phyloP scores from a whole-genome alignment of 2,797 vertebrate genomes.

The Danio kyathit region DNA sequence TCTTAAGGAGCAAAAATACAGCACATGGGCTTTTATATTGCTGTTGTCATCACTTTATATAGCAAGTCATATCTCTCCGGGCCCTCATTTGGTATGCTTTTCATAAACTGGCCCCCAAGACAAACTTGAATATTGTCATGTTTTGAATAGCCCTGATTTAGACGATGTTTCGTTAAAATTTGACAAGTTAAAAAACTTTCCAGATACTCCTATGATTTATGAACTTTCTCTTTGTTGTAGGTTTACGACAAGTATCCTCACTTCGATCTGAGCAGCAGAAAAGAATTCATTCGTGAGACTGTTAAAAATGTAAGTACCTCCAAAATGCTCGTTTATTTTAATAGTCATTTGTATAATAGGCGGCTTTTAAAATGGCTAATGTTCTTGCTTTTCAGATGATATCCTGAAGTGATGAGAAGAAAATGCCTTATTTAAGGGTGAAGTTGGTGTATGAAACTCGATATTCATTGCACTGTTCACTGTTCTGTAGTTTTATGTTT shows the following conservation, averaged over 20 bases:
- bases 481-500: constrained; percentile 17
- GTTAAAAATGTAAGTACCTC: constrained; percentile 88
- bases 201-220: background rate
- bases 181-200: background rate
- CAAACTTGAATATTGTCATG: too few relatives aligned
- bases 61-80: too few relatives aligned
- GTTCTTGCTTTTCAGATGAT: constrained; percentile 45
- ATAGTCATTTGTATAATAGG: background rate
- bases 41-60: too few relatives aligned
- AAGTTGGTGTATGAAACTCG: constrained; percentile 2
- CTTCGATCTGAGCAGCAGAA: constrained; percentile 88
- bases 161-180: background rate
- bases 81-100: too few relatives aligned
- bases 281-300: constrained; percentile 92
- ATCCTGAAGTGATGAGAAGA: constrained; percentile 52
- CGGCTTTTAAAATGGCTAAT: background rate
- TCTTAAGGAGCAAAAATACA: too few relatives aligned
- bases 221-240: constrained; percentile 74
- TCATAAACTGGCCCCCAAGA: too few relatives aligned
- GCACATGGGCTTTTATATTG: too few relatives aligned
- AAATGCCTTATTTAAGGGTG: constrained; percentile 28
- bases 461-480: constrained; percentile 36
- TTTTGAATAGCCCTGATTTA: too few relatives aligned
- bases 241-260: constrained; percentile 92
- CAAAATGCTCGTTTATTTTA: background rate